A percentile compares a stretch with the other conserved stretches of the same genome.
Evolutionary conservation across 2,888 invertebrate genomes (phyloP).

Genomic region (Byasa hedistus): DNA sequence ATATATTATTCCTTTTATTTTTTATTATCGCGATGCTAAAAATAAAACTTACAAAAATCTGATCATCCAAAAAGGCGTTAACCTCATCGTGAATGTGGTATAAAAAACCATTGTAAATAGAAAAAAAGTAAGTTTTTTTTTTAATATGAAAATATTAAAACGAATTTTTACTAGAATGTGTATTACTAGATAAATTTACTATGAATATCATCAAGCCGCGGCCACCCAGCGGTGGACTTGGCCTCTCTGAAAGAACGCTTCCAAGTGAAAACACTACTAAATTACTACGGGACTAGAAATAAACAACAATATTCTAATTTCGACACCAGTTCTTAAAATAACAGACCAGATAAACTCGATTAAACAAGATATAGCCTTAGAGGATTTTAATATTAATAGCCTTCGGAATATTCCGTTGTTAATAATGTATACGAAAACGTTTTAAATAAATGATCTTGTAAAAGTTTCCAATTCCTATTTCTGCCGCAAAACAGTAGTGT

Average conservation of each 20-base stretch:
- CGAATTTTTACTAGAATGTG: not conserved
- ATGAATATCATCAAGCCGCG: too few relatives aligned
- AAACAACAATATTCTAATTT: not conserved
- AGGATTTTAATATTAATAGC: constrained; percentile 4
- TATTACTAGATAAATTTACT: not conserved
- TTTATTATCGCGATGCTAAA: too few relatives aligned
- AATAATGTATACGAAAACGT: not conserved
- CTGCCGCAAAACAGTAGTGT: too few relatives aligned
- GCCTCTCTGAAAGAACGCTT: not conserved
- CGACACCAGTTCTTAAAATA: constrained; percentile 8
- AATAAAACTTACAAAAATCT: too few relatives aligned
- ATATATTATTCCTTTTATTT: too few relatives aligned
- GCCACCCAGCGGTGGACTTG: too few relatives aligned
- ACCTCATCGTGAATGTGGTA: too few relatives aligned
- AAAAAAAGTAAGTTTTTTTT: not conserved
- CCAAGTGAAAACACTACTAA: not conserved
- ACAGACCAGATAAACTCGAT: not conserved
- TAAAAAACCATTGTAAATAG: too few relatives aligned
- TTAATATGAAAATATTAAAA: not conserved
- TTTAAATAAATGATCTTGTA: not conserved
- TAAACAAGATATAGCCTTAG: constrained; percentile 3
- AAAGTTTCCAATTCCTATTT: too few relatives aligned
- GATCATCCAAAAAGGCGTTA: too few relatives aligned
- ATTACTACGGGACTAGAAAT: not conserved
- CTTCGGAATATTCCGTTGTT: constrained; percentile 15